phyloP scores from a whole-genome alignment of 2,113 vertebrate species.

The Lophius piscatorius region DNA sequence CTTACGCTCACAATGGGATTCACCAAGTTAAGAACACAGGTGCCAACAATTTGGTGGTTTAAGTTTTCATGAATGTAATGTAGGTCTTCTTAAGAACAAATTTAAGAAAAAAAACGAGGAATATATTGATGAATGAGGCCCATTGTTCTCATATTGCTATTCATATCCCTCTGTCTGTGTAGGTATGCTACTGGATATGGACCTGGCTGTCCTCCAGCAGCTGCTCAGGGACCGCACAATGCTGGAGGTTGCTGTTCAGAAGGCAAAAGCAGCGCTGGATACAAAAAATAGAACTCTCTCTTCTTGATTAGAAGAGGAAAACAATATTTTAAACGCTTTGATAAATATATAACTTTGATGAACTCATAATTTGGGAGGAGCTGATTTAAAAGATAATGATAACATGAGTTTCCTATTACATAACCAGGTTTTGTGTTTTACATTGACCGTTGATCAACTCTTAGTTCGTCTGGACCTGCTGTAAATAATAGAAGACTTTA shows the following conservation, averaged over 20 bases:
- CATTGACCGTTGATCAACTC: too few species aligned
- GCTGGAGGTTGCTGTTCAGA: constrained; percentile 77
- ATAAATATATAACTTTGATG: not conserved
- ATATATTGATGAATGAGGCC: too few species aligned
- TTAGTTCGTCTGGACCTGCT: too few species aligned
- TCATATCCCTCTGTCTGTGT: not conserved
- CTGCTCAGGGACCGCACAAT: constrained; percentile 69
- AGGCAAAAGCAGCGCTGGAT: constrained; percentile 74
- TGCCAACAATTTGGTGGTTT: too few species aligned
- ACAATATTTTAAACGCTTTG: not conserved
- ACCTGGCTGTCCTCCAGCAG: constrained; percentile 63
- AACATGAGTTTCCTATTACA: not conserved
- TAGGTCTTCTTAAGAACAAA: too few species aligned
- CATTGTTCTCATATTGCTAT: too few species aligned
- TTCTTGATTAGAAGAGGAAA: not conserved
- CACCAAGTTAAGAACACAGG: too few species aligned
- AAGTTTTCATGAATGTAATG: not conserved
- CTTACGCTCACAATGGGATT: too few species aligned
- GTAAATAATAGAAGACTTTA: too few species aligned
- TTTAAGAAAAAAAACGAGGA: too few species aligned
- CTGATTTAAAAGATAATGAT: not conserved
- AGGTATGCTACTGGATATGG: constrained; percentile 85
- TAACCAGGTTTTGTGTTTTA: too few species aligned
- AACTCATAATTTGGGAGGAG: not conserved
- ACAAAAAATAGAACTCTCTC: constrained; percentile 9